These are phyloP conservation scores for Orius laevigatus DNA, from an alignment of 1,140 invertebrate species.

Conservation along the genomic window DNA sequence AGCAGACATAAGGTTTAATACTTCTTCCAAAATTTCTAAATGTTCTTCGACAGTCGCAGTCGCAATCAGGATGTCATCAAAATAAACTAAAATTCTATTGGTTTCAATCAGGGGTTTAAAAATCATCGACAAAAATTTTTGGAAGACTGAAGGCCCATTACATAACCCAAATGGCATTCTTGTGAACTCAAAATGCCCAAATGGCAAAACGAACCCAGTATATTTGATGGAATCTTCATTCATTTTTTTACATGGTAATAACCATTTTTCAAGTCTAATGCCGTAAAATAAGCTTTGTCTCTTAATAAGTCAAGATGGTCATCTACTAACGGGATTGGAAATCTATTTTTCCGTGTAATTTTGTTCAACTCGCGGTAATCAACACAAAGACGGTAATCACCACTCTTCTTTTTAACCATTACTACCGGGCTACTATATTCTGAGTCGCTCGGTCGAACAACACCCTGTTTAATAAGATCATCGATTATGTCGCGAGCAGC, in stretches of 20 bases:
- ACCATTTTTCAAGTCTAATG: slow-evolving; percentile 2
- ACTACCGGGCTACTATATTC: slow-evolving; percentile 12
- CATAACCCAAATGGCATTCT: slow-evolving; percentile 23
- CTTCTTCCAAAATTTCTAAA: slow-evolving; percentile 11
- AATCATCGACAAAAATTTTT: slow-evolving; percentile 21
- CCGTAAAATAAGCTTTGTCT: slow-evolving; percentile 1
- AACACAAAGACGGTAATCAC: slow-evolving; percentile 15
- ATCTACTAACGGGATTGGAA: slow-evolving; percentile 25
- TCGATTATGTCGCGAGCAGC: background rate
- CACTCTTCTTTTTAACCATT: slow-evolving; percentile 17
- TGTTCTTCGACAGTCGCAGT: slow-evolving; percentile 15
- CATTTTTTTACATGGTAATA: slow-evolving; percentile 8
- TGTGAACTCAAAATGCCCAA: slow-evolving; percentile 19
- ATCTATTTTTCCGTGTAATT: slow-evolving; percentile 24
- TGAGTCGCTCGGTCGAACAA: slow-evolving; percentile 3
- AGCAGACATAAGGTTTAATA: slow-evolving; percentile 15
- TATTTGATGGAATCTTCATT: slow-evolving; percentile 1
- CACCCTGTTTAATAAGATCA: background rate
- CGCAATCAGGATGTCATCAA: slow-evolving; percentile 22
- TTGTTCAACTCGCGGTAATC: slow-evolving; percentile 27
- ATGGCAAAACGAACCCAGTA: background rate
- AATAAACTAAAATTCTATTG: slow-evolving; percentile 17
- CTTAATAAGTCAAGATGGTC: slow-evolving; percentile 2
- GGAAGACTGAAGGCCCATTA: slow-evolving; percentile 20
- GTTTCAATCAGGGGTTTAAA: slow-evolving; percentile 18